Percentiles rank a stretch among this genome's conserved stretches.
Evolutionary conservation across 2,113 vertebrate species (phyloP).

Genomic region (Sebastes fasciatus): DNA sequence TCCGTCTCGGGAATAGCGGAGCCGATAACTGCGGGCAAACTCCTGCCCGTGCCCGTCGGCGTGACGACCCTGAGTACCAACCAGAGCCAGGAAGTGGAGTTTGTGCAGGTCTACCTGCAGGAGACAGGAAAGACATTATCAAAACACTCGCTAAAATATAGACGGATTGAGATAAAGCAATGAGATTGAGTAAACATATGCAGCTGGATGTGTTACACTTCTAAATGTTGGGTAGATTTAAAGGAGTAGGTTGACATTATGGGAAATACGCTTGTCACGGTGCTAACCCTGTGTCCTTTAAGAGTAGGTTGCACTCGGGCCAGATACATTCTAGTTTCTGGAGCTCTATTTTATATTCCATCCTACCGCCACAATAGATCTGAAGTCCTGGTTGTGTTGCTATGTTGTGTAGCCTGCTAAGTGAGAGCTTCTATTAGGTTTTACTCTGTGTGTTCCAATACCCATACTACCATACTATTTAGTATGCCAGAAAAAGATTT

Average conservation of each 20-base stretch:
- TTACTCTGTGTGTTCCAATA: too few relatives aligned
- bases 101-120: slow-evolving; percentile 86
- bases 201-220: background rate
- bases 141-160: background rate
- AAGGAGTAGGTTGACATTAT: background rate
- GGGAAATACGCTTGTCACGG: background rate
- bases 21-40: slow-evolving; percentile 90
- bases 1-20: slow-evolving; percentile 92
- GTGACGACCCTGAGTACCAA: slow-evolving; percentile 94
- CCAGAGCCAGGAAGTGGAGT: slow-evolving; percentile 91
- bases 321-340: background rate
- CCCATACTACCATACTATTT: too few relatives aligned
- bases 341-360: background rate
- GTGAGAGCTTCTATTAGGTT: background rate
- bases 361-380: background rate
- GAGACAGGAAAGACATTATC: background rate
- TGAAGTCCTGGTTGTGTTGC: background rate
- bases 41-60: slow-evolving; percentile 93
- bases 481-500: too few relatives aligned
- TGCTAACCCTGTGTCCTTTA: background rate
- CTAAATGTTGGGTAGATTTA: background rate
- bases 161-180: background rate
- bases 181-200: background rate
- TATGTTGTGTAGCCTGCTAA: background rate
- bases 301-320: background rate